These are phyloP conservation scores for Agrochola circellaris DNA, from an alignment of 2,888 invertebrate species.

Conservation along the genomic window DNA sequence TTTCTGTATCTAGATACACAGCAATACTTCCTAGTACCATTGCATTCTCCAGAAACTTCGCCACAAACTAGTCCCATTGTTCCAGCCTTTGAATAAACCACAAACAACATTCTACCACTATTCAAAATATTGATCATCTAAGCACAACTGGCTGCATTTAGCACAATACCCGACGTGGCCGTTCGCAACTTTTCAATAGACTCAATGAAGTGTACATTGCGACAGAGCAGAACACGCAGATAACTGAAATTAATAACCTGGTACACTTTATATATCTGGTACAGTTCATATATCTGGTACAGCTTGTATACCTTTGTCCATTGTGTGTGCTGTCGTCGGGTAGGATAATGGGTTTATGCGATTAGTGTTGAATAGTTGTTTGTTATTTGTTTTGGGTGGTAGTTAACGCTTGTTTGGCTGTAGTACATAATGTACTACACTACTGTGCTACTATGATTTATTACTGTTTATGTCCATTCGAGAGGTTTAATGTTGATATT, in stretches of 20 bases:
- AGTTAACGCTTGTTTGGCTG: neutral
- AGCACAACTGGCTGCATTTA: slow-evolving; percentile 59
- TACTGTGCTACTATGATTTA: neutral
- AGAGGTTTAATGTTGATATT: neutral
- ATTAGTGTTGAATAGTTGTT: slow-evolving; percentile 42
- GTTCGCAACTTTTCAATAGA: slow-evolving; percentile 63
- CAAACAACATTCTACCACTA: slow-evolving; percentile 52
- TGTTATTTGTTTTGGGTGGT: slow-evolving; percentile 15
- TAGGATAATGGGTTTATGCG: slow-evolving; percentile 30
- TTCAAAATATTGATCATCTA: slow-evolving; percentile 63
- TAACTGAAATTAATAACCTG: slow-evolving; percentile 64
- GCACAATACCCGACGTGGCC: slow-evolving; percentile 52
- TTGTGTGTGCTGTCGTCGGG: slow-evolving; percentile 41
- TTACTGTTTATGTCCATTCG: neutral
- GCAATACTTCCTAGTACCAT: slow-evolving; percentile 19
- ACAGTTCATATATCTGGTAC: slow-evolving; percentile 30
- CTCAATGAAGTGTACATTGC: slow-evolving; percentile 63
- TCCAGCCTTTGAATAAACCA: slow-evolving; percentile 32
- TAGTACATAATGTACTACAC: neutral
- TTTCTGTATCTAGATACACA: neutral
- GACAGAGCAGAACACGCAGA: slow-evolving; percentile 63
- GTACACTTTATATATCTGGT: slow-evolving; percentile 45
- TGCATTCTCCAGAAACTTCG: slow-evolving; percentile 22
- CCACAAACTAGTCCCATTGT: slow-evolving; percentile 47
- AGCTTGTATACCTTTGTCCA: slow-evolving; percentile 41